Conservation (phyloP, 2,113 vertebrate species). For the Pangasianodon hypophthalmus region DNA sequence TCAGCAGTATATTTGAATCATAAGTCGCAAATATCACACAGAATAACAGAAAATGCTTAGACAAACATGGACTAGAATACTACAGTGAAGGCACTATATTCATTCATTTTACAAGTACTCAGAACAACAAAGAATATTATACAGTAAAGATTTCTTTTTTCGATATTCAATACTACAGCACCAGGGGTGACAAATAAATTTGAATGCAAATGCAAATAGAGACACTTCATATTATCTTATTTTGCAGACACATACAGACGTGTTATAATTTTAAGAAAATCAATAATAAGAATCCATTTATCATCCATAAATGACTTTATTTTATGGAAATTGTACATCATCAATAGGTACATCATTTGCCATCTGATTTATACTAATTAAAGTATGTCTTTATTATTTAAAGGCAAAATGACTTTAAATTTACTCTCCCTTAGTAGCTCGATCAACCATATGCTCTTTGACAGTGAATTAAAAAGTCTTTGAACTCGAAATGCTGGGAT, state of each 20-base stretch:
- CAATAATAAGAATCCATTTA: conserved; percentile 2
- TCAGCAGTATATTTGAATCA: neutral
- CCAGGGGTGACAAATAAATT: neutral
- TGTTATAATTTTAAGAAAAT: neutral
- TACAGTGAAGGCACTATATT: neutral
- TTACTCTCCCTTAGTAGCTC: neutral
- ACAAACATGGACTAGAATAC: neutral
- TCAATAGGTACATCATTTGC: conserved; percentile 1
- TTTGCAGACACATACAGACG: neutral
- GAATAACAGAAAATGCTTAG: neutral
- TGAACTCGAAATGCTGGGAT: conserved; percentile 26
- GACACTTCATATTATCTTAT: neutral
- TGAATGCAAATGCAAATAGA: neutral
- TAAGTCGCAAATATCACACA: neutral
- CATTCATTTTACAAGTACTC: neutral
- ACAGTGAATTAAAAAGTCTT: conserved; percentile 28
- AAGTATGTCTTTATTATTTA: conserved; percentile 20
- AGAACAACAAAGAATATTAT: neutral
- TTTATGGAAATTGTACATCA: conserved; percentile 39
- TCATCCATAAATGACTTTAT: conserved; percentile 34
- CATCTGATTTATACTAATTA: conserved; percentile 36
- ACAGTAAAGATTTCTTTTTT: neutral
- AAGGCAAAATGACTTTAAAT: neutral
- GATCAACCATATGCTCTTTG: conserved; percentile 22
- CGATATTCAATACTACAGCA: neutral